These are phyloP conservation scores for Pitta sordida DNA, from an alignment of 2,113 vertebrate genomes.

Conservation along the genomic window DNA sequence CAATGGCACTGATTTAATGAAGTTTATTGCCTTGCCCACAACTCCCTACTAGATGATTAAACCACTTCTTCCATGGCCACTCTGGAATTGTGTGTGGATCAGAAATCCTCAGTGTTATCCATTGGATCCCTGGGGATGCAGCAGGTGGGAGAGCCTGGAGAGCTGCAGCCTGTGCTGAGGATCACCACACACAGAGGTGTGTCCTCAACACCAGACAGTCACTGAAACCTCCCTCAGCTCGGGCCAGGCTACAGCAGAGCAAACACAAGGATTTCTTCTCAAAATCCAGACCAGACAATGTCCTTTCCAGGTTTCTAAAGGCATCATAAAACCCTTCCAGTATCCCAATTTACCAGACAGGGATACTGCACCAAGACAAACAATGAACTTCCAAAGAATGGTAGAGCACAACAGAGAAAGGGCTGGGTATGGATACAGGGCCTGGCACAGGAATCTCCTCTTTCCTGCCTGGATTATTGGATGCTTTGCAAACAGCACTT, in stretches of 20 bases:
- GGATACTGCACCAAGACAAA: neutral
- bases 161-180: neutral
- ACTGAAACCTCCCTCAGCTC: neutral
- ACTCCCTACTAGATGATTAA: accelerated
- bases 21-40: neutral
- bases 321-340: neutral
- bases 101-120: neutral
- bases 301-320: neutral
- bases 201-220: neutral
- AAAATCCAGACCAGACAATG: neutral
- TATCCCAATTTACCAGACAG: neutral
- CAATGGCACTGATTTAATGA: neutral
- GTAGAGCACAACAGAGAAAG: neutral
- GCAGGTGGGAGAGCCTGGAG: neutral
- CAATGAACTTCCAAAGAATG: neutral
- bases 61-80: neutral
- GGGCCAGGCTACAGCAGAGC: neutral
- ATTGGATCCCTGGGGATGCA: accelerated
- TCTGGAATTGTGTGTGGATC: neutral
- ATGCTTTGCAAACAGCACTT: neutral
- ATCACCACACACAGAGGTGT: neutral
- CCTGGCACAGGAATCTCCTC: neutral
- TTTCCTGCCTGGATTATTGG: neutral
- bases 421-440: neutral
- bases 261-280: neutral